Evolutionary conservation across 2,888 invertebrate species (phyloP), one percentile per base, ranked within the genome.

Genomic region (Papilio gigon): DNA sequence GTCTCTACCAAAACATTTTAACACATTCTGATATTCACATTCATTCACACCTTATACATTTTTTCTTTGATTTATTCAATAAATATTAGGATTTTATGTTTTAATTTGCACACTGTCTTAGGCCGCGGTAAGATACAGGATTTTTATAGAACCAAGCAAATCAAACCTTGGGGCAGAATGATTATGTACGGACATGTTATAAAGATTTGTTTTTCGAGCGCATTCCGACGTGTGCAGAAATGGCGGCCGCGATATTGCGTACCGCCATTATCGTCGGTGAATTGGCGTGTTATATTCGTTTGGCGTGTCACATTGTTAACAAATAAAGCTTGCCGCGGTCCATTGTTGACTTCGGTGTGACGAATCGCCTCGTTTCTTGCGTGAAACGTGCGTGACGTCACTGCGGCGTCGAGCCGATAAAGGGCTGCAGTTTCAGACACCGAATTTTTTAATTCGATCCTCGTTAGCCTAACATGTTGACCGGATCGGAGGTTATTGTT

Each of bases 271-370:
- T 72, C 74, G 78, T 76, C 79, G 79, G 77, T 78, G 83, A 79
- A 86, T 86, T 84, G 82, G 83, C 87, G 85, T 87, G 83, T 84
- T 86, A 84, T 81, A 82, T 85, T 83, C 81, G 82, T 84, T 83
- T 80, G 81, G 83, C 87, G 85, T 87, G 83, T 84, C 87, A 83
- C 82, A 86, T 88, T 87, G 85, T 82, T 85, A 84, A 88, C 88
- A 88, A 89, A 90, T 88, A 89, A 86, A 88, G 82, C 80, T 79
- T 76, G 84, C 86, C 86, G 86, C 83, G 71, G 69, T 73, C 85
- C 78, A 88, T 89, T 89, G 88, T 89, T 86, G 76, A 70, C 67
- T 72, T 68, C 63, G 73, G 76, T 84, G 87, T 82, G 78, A 76
- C 87, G 76, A 87, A 90, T 89, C 79, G 77, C 72, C 77, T 78